phyloP scores from a whole-genome alignment of 2,888 invertebrate species.

The Tenthredo livida region DNA sequence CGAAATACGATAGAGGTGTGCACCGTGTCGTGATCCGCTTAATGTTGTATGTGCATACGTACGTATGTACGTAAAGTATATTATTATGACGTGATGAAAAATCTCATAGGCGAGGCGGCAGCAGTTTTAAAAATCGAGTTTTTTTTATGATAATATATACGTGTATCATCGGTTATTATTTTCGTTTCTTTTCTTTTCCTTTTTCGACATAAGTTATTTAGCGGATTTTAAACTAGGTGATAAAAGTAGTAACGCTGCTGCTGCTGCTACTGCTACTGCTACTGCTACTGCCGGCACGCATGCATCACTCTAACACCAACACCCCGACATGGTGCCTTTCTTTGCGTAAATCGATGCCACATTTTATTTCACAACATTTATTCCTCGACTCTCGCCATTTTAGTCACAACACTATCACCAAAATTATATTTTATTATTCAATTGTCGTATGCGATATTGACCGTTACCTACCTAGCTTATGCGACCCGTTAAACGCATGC shows the following conservation, averaged over 20 bases:
- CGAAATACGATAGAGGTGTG: not conserved
- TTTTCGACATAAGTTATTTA: not conserved
- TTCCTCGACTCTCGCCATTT: slow-evolving; percentile 1
- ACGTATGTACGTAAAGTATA: slow-evolving; percentile 16
- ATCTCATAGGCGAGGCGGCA: not conserved
- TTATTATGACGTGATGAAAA: slow-evolving; percentile 40
- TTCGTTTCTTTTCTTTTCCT: too few relatives aligned
- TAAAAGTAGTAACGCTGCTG: slow-evolving; percentile 44
- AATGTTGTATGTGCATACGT: slow-evolving; percentile 28
- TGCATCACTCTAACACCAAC: slow-evolving; percentile 66
- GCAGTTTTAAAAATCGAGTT: not conserved
- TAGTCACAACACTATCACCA: slow-evolving; percentile 40
- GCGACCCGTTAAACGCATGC: slow-evolving; percentile 68
- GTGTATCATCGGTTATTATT: too few relatives aligned
- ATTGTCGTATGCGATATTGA: slow-evolving; percentile 24
- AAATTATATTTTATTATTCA: slow-evolving; percentile 14
- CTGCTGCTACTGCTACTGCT: slow-evolving; percentile 57
- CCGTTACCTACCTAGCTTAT: slow-evolving; percentile 70
- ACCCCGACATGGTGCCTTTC: slow-evolving; percentile 67
- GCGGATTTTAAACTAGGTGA: slow-evolving; percentile 2
- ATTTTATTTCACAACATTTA: slow-evolving; percentile 68
- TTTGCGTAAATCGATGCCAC: slow-evolving; percentile 71
- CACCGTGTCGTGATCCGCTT: slow-evolving; percentile 30
- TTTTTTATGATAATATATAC: too few relatives aligned
- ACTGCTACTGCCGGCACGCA: slow-evolving; percentile 64